phyloP scores from a whole-genome alignment of 2,113 vertebrate species.

The Gobius niger region DNA sequence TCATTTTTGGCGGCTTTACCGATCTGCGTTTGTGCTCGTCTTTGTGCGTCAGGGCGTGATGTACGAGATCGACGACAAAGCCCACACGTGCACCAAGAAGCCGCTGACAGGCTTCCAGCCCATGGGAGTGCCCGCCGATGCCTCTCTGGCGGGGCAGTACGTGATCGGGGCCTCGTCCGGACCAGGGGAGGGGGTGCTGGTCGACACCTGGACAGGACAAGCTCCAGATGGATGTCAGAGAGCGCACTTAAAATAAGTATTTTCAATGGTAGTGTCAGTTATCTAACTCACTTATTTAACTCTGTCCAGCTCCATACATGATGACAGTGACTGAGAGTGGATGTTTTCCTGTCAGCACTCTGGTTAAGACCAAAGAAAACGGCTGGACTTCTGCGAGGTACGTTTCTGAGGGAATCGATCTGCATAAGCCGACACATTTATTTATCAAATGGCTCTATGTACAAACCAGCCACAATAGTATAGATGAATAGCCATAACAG shows the following conservation, averaged over 20 bases:
- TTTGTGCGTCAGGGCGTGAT: conserved; percentile 47
- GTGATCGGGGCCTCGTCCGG: conserved; percentile 66
- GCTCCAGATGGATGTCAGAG: conserved; percentile 27
- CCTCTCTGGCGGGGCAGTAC: conserved; percentile 50
- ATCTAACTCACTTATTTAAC: not conserved
- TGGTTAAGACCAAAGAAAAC: conserved; percentile 23
- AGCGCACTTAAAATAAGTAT: not conserved
- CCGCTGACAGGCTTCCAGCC: conserved; percentile 66
- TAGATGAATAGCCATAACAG: not conserved
- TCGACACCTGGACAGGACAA: conserved; percentile 70
- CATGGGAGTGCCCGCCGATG: conserved; percentile 50
- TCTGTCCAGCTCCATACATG: conserved; percentile 59
- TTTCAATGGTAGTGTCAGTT: not conserved
- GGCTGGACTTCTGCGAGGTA: conserved; percentile 67
- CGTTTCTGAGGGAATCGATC: conserved; percentile 13
- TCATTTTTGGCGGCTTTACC: not conserved
- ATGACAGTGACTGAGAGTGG: conserved; percentile 67
- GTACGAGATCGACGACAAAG: conserved; percentile 56
- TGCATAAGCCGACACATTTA: too few relatives aligned
- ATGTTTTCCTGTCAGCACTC: conserved; percentile 62
- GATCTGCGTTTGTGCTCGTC: too few relatives aligned
- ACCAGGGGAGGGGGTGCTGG: conserved; percentile 70
- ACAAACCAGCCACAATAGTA: not conserved
- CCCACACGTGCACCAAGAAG: conserved; percentile 58
- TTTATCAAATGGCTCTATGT: not conserved